Percentiles rank a stretch among this genome's conserved stretches.
phyloP scores from a whole-genome alignment of 2,113 vertebrate species.

The Entelurus aequoreus region DNA sequence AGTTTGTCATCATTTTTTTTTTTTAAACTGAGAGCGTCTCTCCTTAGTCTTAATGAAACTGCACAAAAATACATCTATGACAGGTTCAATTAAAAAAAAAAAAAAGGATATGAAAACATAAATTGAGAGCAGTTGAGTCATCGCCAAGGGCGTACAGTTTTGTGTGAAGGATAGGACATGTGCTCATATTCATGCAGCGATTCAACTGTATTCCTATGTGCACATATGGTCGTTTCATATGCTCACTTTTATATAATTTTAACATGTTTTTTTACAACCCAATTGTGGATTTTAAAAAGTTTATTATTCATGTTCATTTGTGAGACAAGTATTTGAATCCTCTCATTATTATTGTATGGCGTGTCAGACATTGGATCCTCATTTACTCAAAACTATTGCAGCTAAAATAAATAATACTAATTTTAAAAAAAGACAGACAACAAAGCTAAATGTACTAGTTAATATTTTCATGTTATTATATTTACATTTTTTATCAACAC shows the following conservation, averaged over 20 bases:
- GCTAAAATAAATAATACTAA: slow-evolving; percentile 12
- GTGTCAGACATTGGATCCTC: slow-evolving; percentile 19
- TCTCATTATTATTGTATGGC: slow-evolving; percentile 1
- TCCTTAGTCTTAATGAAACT: slow-evolving; percentile 1
- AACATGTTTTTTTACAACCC: slow-evolving; percentile 5
- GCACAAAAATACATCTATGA: slow-evolving; percentile 11
- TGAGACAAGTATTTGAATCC: background rate
- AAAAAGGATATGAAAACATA: slow-evolving; percentile 34
- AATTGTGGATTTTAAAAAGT: slow-evolving; percentile 6
- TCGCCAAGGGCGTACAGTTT: slow-evolving; percentile 53
- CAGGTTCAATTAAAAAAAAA: slow-evolving; percentile 8
- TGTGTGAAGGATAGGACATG: slow-evolving; percentile 29
- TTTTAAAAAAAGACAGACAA: background rate
- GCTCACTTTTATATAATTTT: slow-evolving; percentile 29
- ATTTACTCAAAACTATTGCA: slow-evolving; percentile 14
- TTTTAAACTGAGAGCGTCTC: background rate
- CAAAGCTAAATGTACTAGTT: background rate
- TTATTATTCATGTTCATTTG: slow-evolving; percentile 7
- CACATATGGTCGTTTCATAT: slow-evolving; percentile 53
- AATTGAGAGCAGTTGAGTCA: slow-evolving; percentile 49
- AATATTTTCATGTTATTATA: slow-evolving; percentile 2
- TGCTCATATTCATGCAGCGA: slow-evolving; percentile 34
- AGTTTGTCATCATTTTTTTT: background rate
- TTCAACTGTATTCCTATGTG: slow-evolving; percentile 21
- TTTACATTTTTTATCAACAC: background rate